Evolutionary conservation across 2,113 vertebrate genomes (phyloP), one percentile per base, ranked within the genome.

Genomic region (Poeciliopsis turrubarensis): DNA sequence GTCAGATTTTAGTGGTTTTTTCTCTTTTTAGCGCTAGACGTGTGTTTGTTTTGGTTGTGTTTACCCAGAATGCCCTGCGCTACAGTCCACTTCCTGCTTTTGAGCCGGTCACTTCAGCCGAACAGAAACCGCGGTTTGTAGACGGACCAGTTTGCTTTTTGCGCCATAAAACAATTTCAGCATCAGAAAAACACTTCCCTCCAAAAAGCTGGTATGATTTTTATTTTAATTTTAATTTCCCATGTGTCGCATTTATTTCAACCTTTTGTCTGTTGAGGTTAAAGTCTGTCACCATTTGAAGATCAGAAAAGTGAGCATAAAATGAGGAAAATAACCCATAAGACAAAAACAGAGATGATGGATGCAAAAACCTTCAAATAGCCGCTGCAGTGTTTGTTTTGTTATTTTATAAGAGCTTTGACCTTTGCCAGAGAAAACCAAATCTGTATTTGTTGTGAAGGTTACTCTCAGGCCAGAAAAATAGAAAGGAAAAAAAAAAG

Each of bases 371-470:
- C 22, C 54, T 5, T 37, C 3, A 34, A 37, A 70, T 26, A 29
- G n/a, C 51, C 13, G 3, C 25, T 32, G 41, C 41, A 22, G 8
- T 57, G 51, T 57, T 57, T 57, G 51, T 57, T 26, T 44, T 37
- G 29, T 51, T 69, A 22, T 69, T 54, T 69, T 31, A 69, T 30
- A 11, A 54, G 67, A 27, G 32, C 51, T 70, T 70, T 37, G 11
- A 70, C n/a, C 68, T 57, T 54, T 70, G 22, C 68, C 51, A 10
- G 17, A 12, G 60, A 47, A 37, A 37, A 72, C 37, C 22, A 31
- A 22, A 14, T 72, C 37, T 25, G 47, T 31, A 31, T 31, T 34
- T 68, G 29, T 31, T 31, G 44, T 61, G 25, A 37, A 60, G 31
- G 54, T 27, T 61, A 60, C 31, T 70, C 31, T 34, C 26, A 13